Base-by-base conservation (phyloP, 2,797 vertebrate species). In the Scyliorhinus canicula region DNA sequence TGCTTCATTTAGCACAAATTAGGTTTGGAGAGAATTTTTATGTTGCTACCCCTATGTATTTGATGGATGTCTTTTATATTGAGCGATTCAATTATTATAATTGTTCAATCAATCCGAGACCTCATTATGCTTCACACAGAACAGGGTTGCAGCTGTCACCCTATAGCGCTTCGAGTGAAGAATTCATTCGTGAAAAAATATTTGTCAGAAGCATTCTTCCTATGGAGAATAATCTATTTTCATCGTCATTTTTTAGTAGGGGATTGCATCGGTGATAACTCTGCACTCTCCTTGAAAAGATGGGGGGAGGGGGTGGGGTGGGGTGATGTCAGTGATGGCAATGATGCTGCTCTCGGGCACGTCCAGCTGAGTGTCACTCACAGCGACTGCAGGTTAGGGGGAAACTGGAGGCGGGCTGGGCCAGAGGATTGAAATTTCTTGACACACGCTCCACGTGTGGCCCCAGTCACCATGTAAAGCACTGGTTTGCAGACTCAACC, bases 1-100 rank as follows among this genome's bases (percentile, higher is more conserved):
- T 44, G 88, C 88, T 65, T 65, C 88, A 91, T 65, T 91, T 44
- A 91, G 21, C n/a, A 91, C n/a, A 91, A 65, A 65, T 91, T 94
- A 74, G 47, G 24, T 74, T 93, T 69, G 47, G 93, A 94, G 50
- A 94, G 31, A 74, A 94, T 50, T 94, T 19, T 69, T 93, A 6
- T 14, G 26, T 47, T 69, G 67, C 67, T 55, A 94, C 50, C 67
- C 47, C 44, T 47, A 52, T 7, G 50, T 74, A 69, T 60, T 47
- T 94, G 93, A 74, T 19, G 44, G 55, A 94, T 69, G 44, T 4
- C 26, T 94, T 93, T 69, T 44, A 63, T 65, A 90, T 40, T 65
- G 88, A n/a, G 63, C 44, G 60, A 63, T 65, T 91, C 88, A 91
- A 44, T 91, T 44, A 65, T 65, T 65, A 63, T 65, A 91, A 91